Evolutionary conservation across 2,888 invertebrate genomes (phyloP), one percentile per base, ranked within the genome.

Genomic region (Agrotis exclamationis): DNA sequence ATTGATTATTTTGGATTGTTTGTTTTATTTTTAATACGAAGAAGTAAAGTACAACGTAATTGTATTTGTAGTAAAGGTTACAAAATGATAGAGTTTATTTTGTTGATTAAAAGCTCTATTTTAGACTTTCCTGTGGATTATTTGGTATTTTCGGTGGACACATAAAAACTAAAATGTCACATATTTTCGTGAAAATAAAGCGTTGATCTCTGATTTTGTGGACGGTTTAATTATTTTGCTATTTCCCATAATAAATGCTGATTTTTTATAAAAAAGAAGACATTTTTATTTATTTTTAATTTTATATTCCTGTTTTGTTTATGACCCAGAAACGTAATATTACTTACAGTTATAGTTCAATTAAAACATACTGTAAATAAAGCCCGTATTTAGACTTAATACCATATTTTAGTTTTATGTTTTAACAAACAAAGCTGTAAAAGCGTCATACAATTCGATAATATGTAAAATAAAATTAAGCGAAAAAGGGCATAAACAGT

Each of bases 171-270:
- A 60, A 60, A 60, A 62, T 62, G 50, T 62, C 62, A 11, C 62
- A 62, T 48, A 28, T 62, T 62, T 62, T 48, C 48, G 48, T 62
- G 48, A 62, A 62, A 62, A 62, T 62, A 62, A 62, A 48, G 48
- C 48, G 2, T 48, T 48, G 48, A 62, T 66, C 57, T 48, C 60
- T 58, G 58, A 58, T 58, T 58, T 7, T 58, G 58, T 44, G 58
- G 44, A 58, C 58, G 4, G 39, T 9, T 44, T 62, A 62, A 50
- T 62, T 62, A 62, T 62, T 62, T 62, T 50, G 4, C 7, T 62
- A 50, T 62, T 62, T 62, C 16, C 1, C 4, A 50, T 62, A 33
- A 33, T 62, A 62, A 14, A 62, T 50, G 9, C 62, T 50, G 62
- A 50, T 62, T 62, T 62, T 50, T 50, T 33, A 50, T 50, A 62